Evolutionary conservation across 2,113 vertebrate genomes (phyloP).

Genomic region (Taurulus bubalis): DNA sequence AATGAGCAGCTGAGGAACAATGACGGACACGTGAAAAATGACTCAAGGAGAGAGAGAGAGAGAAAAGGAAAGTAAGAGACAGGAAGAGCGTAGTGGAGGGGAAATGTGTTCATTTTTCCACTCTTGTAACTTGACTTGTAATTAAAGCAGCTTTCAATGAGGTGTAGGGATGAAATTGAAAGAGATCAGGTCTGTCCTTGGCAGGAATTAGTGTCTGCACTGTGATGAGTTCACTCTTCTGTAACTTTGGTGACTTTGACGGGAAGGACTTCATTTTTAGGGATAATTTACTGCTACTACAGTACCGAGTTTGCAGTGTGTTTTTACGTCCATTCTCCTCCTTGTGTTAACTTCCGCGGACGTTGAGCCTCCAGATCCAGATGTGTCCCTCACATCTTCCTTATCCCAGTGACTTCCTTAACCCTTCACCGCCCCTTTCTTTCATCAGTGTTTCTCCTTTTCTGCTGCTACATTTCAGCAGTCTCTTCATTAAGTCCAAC

Average conservation of each 20-base stretch:
- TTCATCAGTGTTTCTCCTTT: not conserved
- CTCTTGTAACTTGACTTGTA: slow-evolving; percentile 55
- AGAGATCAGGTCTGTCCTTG: slow-evolving; percentile 62
- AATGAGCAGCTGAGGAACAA: slow-evolving; percentile 63
- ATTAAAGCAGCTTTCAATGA: slow-evolving; percentile 59
- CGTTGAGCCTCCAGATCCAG: not conserved
- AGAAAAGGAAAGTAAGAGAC: not conserved
- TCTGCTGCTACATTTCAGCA: slow-evolving; percentile 45
- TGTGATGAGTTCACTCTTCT: slow-evolving; percentile 46
- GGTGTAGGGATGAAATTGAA: slow-evolving; percentile 43
- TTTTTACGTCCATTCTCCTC: not conserved
- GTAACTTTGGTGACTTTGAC: slow-evolving; percentile 59
- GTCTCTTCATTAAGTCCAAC: slow-evolving; percentile 71
- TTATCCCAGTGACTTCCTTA: not conserved
- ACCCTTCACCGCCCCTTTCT: not conserved
- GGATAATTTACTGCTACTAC: not conserved
- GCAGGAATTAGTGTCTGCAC: slow-evolving; percentile 49
- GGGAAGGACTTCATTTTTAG: slow-evolving; percentile 27
- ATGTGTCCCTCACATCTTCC: not conserved
- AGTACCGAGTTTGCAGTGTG: not conserved
- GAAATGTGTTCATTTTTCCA: slow-evolving; percentile 55
- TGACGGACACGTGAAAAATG: not conserved
- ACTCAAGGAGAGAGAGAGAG: slow-evolving; percentile 15
- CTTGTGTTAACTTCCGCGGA: not conserved
- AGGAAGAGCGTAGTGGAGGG: slow-evolving; percentile 6